These are phyloP conservation scores for Sturnus vulgaris DNA, from an alignment of 2,113 vertebrate species.

Conservation along the genomic window DNA sequence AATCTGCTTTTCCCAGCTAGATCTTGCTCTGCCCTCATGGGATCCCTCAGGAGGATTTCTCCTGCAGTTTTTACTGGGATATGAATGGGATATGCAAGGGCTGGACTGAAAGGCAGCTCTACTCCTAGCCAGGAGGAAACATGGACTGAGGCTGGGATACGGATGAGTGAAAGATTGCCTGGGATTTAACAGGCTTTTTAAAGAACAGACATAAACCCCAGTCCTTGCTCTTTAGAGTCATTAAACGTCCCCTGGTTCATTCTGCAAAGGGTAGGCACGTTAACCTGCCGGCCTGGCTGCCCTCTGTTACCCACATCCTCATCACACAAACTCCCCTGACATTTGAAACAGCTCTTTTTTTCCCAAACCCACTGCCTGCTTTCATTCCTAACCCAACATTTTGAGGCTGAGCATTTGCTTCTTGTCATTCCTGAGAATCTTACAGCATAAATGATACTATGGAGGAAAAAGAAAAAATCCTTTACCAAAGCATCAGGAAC, in stretches of 20 bases:
- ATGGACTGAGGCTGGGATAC: accelerated
- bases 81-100: background rate
- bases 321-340: slow-evolving; percentile 35
- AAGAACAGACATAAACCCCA: background rate
- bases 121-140: background rate
- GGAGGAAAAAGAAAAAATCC: background rate
- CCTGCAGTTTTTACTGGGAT: accelerated
- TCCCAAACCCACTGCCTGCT: background rate
- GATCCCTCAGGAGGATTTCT: background rate
- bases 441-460: accelerated
- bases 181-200: background rate
- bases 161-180: background rate
- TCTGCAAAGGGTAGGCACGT: slow-evolving; percentile 45
- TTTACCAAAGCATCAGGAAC: background rate
- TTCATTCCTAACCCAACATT: background rate
- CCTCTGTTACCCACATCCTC: slow-evolving; percentile 38
- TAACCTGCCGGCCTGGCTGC: slow-evolving; percentile 17
- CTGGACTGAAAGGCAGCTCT: background rate
- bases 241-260: background rate
- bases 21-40: background rate
- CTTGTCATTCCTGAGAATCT: background rate
- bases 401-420: background rate
- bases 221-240: background rate
- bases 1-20: background rate
- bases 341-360: slow-evolving; percentile 41